A percentile compares a stretch with the other conserved stretches of the same genome.
Evolutionary conservation across 2,888 invertebrate species (phyloP).

Genomic region (Holacanthella duospinosa): DNA sequence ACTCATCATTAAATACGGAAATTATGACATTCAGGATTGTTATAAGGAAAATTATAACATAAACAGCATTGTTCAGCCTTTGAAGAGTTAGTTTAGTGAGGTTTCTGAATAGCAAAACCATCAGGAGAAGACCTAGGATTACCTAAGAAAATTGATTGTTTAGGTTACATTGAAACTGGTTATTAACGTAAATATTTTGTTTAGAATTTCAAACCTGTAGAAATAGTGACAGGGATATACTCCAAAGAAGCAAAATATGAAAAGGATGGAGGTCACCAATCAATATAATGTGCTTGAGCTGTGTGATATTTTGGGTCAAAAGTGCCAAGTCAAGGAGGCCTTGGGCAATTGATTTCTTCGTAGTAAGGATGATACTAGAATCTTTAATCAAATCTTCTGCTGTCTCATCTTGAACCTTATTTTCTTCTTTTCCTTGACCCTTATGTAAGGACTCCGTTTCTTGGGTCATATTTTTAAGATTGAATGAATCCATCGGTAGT

Average conservation of each 20-base stretch:
- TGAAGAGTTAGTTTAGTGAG: background rate
- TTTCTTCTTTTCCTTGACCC: too few relatives aligned
- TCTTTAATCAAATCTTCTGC: too few relatives aligned
- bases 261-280: conserved; percentile 65
- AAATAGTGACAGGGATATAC: conserved; percentile 69
- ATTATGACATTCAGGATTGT: background rate
- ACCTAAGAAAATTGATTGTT: too few relatives aligned
- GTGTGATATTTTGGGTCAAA: conserved; percentile 75
- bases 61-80: background rate
- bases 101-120: background rate
- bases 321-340: conserved; percentile 79
- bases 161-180: too few relatives aligned
- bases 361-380: too few relatives aligned
- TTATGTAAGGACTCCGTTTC: too few relatives aligned
- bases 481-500: too few relatives aligned
- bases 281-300: conserved; percentile 72
- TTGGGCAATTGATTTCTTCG: conserved; percentile 82
- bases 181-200: background rate
- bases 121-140: background rate
- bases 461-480: too few relatives aligned
- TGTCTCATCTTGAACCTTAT: too few relatives aligned
- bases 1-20: background rate
- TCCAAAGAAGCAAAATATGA: conserved; percentile 63
- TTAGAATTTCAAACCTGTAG: conserved; percentile 72
- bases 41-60: background rate